phyloP scores from a whole-genome alignment of 2,113 vertebrate genomes.

The Phyllostomus discolor region DNA sequence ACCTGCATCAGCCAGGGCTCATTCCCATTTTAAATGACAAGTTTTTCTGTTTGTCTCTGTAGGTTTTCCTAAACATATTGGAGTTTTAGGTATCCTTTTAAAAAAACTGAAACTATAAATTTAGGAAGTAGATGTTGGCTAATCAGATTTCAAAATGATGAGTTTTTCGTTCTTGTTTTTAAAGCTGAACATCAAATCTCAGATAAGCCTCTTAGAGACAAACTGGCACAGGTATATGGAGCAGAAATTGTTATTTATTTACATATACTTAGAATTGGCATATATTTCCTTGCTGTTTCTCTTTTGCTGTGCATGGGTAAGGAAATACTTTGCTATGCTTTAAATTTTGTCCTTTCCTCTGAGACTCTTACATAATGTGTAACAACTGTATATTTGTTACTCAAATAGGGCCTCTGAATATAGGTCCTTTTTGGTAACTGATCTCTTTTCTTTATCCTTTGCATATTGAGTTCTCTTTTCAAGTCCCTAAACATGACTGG shows the following conservation, averaged over 20 bases:
- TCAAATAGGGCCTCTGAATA: not conserved
- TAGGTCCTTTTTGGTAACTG: not conserved
- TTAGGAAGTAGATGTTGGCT: not conserved
- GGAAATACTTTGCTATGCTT: not conserved
- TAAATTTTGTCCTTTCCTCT: not conserved
- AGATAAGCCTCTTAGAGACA: not conserved
- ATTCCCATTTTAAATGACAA: not conserved
- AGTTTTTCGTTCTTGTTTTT: not conserved
- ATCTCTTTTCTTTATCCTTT: not conserved
- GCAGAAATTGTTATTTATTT: constrained; percentile 6
- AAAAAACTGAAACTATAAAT: constrained; percentile 3
- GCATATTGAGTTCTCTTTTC: not conserved
- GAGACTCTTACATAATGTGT: not conserved
- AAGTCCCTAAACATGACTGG: not conserved
- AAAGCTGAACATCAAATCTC: not conserved
- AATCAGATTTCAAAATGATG: not conserved
- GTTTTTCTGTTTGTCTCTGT: constrained; percentile 5
- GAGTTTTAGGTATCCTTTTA: not conserved
- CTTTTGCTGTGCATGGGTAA: not conserved
- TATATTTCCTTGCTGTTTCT: constrained; percentile 15
- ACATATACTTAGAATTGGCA: not conserved
- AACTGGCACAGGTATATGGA: not conserved
- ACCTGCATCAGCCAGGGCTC: not conserved
- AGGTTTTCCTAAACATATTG: not conserved
- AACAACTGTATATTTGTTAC: not conserved